Percentiles rank a stretch among this genome's conserved stretches.
Conservation (phyloP, 2,113 vertebrate species). For the Phasianus colchicus region DNA sequence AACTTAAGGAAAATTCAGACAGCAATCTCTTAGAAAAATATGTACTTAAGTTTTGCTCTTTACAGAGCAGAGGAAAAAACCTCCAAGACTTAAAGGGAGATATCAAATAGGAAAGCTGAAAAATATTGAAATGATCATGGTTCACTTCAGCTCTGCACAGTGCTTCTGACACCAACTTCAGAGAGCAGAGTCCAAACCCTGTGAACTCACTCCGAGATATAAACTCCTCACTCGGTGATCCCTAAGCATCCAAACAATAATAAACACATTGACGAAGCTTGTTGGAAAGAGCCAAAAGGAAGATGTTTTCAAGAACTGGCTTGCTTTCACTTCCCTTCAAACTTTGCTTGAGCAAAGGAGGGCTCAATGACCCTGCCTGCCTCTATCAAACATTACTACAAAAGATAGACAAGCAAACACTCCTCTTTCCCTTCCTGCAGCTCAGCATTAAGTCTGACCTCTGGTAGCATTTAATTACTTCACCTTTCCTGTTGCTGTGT, state of each 20-base stretch:
- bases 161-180: background rate
- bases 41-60: slow-evolving; percentile 58
- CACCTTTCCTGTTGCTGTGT: background rate
- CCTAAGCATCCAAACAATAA: slow-evolving; percentile 12
- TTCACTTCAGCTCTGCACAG: background rate
- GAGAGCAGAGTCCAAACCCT: background rate
- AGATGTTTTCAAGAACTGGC: slow-evolving; percentile 17
- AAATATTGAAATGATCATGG: background rate
- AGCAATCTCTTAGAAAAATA: slow-evolving; percentile 54
- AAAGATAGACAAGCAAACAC: background rate
- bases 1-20: slow-evolving; percentile 68
- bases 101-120: slow-evolving; percentile 7
- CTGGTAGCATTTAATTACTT: background rate
- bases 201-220: background rate
- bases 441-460: background rate
- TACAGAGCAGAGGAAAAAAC: background rate
- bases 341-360: background rate
- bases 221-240: background rate
- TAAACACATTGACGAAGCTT: slow-evolving; percentile 27
- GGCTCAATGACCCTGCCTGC: background rate
- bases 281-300: slow-evolving; percentile 1
- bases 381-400: background rate
- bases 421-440: background rate
- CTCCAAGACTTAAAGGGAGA: background rate
- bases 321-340: background rate